Percentiles rank a stretch among this genome's conserved stretches.
phyloP scores from a whole-genome alignment of 2,888 invertebrate genomes.

The Tetramorium bicarinatum region DNA sequence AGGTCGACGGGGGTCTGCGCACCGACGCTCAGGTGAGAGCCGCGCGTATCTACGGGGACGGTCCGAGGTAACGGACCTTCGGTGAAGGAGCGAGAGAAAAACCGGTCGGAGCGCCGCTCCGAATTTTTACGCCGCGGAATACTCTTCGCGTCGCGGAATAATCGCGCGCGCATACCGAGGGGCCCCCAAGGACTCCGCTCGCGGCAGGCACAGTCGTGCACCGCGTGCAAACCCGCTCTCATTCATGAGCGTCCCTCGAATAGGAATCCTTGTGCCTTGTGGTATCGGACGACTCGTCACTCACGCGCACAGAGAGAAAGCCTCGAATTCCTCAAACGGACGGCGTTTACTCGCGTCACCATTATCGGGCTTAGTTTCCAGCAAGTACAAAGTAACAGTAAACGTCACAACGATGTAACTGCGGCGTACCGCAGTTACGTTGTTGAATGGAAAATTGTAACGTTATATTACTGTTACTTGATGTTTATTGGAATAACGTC shows the following conservation, averaged over 20 bases:
- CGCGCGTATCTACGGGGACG: background rate
- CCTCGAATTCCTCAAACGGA: background rate
- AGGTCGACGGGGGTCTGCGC: background rate
- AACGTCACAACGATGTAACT: too few relatives aligned
- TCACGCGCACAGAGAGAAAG: background rate
- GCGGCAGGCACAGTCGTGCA: background rate
- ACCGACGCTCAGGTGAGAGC: background rate
- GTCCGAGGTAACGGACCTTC: background rate
- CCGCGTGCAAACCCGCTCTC: background rate
- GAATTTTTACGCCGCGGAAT: constrained; percentile 16
- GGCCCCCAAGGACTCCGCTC: constrained; percentile 30
- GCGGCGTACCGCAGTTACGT: too few relatives aligned
- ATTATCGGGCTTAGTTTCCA: too few relatives aligned
- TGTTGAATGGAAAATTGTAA: too few relatives aligned
- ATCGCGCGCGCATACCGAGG: constrained; percentile 25
- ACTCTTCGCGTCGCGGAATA: constrained; percentile 3
- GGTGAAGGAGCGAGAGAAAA: constrained; percentile 6
- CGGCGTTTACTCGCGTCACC: too few relatives aligned
- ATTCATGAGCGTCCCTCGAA: background rate
- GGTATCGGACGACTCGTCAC: background rate
- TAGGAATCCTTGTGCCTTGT: background rate
- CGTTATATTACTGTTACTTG: too few relatives aligned
- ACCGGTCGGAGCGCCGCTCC: constrained; percentile 26
- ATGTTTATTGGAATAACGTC: too few relatives aligned
- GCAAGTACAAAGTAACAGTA: too few relatives aligned